Conservation (phyloP, 92 coral and sea anemone species). For the Chrysogorgia sp. region DNA sequence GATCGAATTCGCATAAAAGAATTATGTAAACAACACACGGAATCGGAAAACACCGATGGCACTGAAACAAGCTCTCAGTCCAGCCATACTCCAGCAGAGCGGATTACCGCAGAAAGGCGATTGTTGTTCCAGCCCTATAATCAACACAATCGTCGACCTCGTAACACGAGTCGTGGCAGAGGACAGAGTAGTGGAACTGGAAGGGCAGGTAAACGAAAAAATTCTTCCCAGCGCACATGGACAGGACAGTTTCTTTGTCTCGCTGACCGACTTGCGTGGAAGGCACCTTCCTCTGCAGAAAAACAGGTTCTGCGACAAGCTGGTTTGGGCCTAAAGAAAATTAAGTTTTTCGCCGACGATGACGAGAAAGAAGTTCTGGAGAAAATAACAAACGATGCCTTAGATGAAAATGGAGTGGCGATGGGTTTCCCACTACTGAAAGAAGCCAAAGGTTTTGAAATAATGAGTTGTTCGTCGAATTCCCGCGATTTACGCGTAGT, state of each 20-base stretch:
- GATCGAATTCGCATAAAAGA: slow-evolving; percentile 39
- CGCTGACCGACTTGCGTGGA: slow-evolving; percentile 42
- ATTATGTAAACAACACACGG: slow-evolving; percentile 28
- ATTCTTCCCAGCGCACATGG: slow-evolving; percentile 50
- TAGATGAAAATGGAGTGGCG: slow-evolving; percentile 45
- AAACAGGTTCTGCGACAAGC: slow-evolving; percentile 45
- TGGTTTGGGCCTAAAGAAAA: slow-evolving; percentile 53
- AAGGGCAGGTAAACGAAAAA: background rate
- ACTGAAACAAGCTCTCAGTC: background rate
- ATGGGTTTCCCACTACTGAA: slow-evolving; percentile 38
- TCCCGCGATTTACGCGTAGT: slow-evolving; percentile 32
- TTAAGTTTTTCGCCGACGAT: slow-evolving; percentile 50
- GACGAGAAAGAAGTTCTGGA: slow-evolving; percentile 51
- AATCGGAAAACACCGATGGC: slow-evolving; percentile 7
- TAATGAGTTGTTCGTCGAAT: slow-evolving; percentile 25
- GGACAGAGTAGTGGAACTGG: background rate
- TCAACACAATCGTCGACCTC: slow-evolving; percentile 3
- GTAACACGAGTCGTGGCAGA: slow-evolving; percentile 13
- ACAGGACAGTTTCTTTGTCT: slow-evolving; percentile 53
- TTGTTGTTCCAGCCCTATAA: slow-evolving; percentile 25
- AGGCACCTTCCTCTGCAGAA: slow-evolving; percentile 56
- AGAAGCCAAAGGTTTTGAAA: slow-evolving; percentile 43
- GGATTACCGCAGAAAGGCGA: slow-evolving; percentile 34
- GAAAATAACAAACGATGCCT: slow-evolving; percentile 42
- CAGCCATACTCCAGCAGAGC: slow-evolving; percentile 10